phyloP scores from a whole-genome alignment of 2,113 vertebrate genomes.

The Terrapene triunguis region DNA sequence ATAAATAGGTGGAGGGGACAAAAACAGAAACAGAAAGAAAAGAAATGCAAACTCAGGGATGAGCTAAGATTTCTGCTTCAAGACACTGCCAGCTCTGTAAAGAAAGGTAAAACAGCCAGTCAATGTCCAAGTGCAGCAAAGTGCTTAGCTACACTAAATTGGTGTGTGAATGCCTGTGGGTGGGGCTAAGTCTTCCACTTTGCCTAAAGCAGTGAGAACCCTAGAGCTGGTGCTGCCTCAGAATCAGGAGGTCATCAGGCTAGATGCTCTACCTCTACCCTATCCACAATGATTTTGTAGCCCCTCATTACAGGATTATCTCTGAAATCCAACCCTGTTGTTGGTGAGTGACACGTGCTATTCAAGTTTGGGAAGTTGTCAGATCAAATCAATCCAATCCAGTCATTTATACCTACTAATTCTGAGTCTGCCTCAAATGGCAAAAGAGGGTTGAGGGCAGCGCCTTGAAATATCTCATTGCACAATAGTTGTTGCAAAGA shows the following conservation, averaged over 20 bases:
- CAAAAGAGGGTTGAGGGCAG: neutral
- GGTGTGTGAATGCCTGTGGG: neutral
- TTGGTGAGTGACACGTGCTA: slow-evolving; percentile 50
- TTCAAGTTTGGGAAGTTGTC: slow-evolving; percentile 45
- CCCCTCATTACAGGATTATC: slow-evolving; percentile 29
- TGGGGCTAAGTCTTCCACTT: neutral
- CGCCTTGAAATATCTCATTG: neutral
- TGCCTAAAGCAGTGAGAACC: neutral
- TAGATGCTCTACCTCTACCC: neutral
- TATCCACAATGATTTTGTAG: neutral
- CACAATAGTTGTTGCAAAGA: neutral
- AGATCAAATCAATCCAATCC: slow-evolving; percentile 63
- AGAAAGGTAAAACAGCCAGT: neutral
- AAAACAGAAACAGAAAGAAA: neutral
- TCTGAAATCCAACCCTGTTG: slow-evolving; percentile 56
- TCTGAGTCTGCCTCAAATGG: neutral
- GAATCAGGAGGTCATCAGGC: rapidly evolving
- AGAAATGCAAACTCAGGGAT: neutral
- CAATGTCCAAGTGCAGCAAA: neutral
- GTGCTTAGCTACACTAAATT: neutral
- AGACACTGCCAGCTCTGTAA: neutral
- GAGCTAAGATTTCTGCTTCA: neutral
- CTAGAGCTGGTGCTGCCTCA: neutral
- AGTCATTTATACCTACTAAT: neutral
- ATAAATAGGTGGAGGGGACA: neutral